phyloP scores from a whole-genome alignment of 2,797 vertebrate genomes.

The Sebastes ruberrimus region DNA sequence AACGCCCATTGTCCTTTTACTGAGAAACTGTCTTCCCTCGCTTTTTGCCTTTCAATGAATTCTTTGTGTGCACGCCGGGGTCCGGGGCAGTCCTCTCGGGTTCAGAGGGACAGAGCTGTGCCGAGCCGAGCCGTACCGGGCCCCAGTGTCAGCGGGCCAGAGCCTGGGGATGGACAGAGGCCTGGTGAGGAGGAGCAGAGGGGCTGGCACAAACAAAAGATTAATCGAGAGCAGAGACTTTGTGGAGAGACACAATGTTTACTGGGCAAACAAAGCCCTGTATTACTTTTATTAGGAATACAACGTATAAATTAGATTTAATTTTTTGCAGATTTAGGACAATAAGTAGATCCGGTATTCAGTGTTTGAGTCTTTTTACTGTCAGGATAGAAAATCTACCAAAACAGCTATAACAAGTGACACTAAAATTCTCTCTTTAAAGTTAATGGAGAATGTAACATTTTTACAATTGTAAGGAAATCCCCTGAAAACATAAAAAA shows the following conservation, averaged over 20 bases:
- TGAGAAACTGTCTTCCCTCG: constrained; percentile 82
- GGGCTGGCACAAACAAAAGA: neutral
- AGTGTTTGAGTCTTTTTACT: neutral
- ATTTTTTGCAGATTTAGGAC: neutral
- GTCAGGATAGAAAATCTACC: neutral
- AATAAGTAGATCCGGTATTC: neutral
- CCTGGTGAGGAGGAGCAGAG: constrained; percentile 2
- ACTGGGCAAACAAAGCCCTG: neutral
- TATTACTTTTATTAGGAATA: neutral
- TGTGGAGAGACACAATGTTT: neutral
- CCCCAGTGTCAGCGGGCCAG: neutral
- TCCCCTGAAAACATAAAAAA: neutral
- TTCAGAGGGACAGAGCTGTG: constrained; percentile 58
- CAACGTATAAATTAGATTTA: neutral
- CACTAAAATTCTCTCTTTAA: neutral
- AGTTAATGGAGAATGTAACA: neutral
- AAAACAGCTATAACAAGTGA: neutral
- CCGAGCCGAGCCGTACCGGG: constrained; percentile 28
- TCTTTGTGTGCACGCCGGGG: constrained; percentile 69
- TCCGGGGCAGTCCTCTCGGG: constrained; percentile 41
- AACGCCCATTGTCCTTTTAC: constrained; percentile 80
- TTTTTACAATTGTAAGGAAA: neutral
- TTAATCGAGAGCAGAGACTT: neutral
- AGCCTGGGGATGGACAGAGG: constrained; percentile 23
- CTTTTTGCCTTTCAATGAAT: constrained; percentile 81